Evolutionary conservation across 2,888 invertebrate genomes (phyloP).

Genomic region (Plebejus argus): DNA sequence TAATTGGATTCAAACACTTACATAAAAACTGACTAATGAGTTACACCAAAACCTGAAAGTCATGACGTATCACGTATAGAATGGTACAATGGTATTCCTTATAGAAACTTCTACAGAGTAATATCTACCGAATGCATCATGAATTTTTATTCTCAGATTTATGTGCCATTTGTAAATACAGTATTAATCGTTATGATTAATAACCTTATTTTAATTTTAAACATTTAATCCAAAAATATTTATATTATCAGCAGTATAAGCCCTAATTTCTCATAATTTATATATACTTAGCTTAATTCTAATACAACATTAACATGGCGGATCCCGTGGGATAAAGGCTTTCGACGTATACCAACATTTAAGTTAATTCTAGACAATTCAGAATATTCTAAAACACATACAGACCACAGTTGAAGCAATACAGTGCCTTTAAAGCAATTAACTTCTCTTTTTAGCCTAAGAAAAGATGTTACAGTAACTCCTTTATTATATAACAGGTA

Average conservation of each 20-base stretch:
- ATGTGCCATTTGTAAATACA: neutral
- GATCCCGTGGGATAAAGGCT: neutral
- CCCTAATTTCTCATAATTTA: no score
- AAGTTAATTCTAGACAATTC: neutral
- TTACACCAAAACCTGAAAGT: neutral
- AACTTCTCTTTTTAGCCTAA: no score
- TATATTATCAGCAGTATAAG: no score
- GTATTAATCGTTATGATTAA: neutral
- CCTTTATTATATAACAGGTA: no score
- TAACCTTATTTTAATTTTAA: no score
- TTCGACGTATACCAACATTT: neutral
- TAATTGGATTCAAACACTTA: neutral
- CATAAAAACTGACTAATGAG: neutral
- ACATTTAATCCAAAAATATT: no score
- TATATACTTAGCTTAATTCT: neutral
- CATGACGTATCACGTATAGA: neutral
- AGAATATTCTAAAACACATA: neutral
- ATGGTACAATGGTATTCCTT: neutral
- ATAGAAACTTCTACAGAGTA: neutral
- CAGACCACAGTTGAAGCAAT: no score
- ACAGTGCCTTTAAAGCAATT: no score
- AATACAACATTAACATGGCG: neutral
- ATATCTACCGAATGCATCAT: neutral
- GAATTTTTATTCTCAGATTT: neutral
- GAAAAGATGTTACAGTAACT: no score